A percentile compares a stretch with the other conserved stretches of the same genome.
Evolutionary conservation across 2,113 vertebrate species (phyloP).

Genomic region (Budorcas taxicolor): DNA sequence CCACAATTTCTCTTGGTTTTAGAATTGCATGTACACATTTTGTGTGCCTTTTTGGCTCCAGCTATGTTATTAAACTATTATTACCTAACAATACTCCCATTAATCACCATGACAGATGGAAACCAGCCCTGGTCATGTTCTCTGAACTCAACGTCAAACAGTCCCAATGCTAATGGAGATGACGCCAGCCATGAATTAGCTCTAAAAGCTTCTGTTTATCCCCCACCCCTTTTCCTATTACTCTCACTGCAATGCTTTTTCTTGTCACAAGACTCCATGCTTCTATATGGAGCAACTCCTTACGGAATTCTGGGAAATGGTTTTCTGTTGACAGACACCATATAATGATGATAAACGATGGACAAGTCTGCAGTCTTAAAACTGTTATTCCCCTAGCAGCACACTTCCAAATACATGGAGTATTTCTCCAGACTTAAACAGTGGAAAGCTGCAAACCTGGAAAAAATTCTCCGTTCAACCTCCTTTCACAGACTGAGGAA

Average conservation of each 20-base stretch:
- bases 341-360: constrained; percentile 75
- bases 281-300: constrained; percentile 67
- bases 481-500: constrained; percentile 45
- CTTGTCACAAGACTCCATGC: constrained; percentile 62
- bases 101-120: constrained; percentile 75
- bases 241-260: constrained; percentile 55
- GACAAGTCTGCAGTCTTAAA: constrained; percentile 66
- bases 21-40: constrained; percentile 36
- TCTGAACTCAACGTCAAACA: constrained; percentile 72
- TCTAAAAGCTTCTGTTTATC: constrained; percentile 75
- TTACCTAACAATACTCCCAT: constrained; percentile 75
- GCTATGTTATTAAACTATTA: constrained; percentile 57
- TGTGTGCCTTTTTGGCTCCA: constrained; percentile 47
- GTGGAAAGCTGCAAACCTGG: constrained; percentile 35
- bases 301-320: constrained; percentile 64
- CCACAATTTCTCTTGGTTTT: constrained; percentile 22
- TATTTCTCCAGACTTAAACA: constrained; percentile 26
- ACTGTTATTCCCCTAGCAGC: constrained; percentile 50
- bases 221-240: constrained; percentile 57
- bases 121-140: constrained; percentile 64
- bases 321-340: constrained; percentile 72
- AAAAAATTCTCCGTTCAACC: constrained; percentile 54
- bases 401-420: background rate
- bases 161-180: constrained; percentile 68
- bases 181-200: constrained; percentile 77